Evolutionary conservation across 2,888 invertebrate species (phyloP), one percentile per base, ranked within the genome.

Genomic region (Tetragonula carbonaria): DNA sequence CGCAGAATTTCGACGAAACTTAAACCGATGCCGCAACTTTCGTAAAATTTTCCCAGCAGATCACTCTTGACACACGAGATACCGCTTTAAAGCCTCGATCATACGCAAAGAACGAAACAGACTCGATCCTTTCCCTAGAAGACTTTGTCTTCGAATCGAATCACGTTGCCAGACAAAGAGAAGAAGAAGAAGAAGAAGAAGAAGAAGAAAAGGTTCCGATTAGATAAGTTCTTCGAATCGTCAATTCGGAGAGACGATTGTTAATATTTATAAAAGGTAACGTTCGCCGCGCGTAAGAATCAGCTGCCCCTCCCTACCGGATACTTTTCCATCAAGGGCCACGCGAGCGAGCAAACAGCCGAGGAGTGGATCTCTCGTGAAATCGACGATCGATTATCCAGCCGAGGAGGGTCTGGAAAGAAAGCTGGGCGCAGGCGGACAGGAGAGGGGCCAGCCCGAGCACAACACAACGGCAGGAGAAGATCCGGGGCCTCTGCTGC

Each of bases 381-480:
- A 90, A 89, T 91, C 88, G 88, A 82, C 90, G 88, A 91, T 93
- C 91, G 91, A 92, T 92, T 91, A 90, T 92, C 28, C 28, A 88
- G 86, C 85, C 84, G 84, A 78, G 81, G 84, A 87, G 84, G 86
- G 85, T 80, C 87, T 82, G 79, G 86, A 87, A 85, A 84, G 84
- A 84, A 82, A 87, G 85, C 78, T 59, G 80, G 45, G 80, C 74
- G 45, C 70, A 66, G 67, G 63, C 45, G 45, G 45, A 8, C 45
- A 63, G 68, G 65, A 59, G 62, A 59, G 72, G 73, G 76, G 57
- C 63, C 86, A 74, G 75, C 74, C 67, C 45, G 45, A 45, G 82
- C 77, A 62, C 77, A 77, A 73, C 74, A 63, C 23, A 45, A 45
- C 45, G 8, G 14, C 33, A 50, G 73, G 55, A 80, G 81, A 78